Evolutionary conservation across 2,113 vertebrate species (phyloP).

Genomic region (Myrmecobius fasciatus): DNA sequence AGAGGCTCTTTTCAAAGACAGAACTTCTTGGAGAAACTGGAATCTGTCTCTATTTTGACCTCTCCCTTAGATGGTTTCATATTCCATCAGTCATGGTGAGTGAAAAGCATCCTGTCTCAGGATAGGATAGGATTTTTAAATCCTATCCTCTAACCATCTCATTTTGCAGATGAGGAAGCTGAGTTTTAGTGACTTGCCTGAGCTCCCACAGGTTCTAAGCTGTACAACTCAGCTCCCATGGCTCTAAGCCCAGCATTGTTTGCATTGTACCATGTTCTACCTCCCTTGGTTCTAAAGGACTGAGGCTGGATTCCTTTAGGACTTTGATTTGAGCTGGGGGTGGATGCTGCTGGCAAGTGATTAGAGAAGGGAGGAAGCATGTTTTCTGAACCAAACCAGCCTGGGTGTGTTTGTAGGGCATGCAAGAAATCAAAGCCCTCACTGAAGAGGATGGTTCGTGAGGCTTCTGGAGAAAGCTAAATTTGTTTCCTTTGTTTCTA

Average conservation of each 20-base stretch:
- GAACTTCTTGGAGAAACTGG: slow-evolving; percentile 34
- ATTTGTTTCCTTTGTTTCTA: background rate
- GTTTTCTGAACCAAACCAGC: background rate
- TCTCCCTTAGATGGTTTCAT: slow-evolving; percentile 41
- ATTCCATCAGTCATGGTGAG: slow-evolving; percentile 30
- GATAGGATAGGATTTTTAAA: background rate
- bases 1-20: background rate
- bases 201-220: background rate
- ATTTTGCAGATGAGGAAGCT: background rate
- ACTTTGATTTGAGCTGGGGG: background rate
- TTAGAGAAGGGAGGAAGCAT: too few species aligned
- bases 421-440: background rate
- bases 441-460: background rate
- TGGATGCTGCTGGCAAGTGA: background rate
- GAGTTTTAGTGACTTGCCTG: background rate
- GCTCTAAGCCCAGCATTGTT: background rate
- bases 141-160: background rate
- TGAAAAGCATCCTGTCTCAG: slow-evolving; percentile 22
- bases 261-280: background rate
- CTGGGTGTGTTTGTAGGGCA: background rate
- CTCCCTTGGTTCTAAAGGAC: background rate
- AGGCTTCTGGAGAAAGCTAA: background rate
- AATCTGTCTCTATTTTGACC: slow-evolving; percentile 26
- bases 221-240: background rate
- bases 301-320: background rate